Conservation (phyloP, 2,888 invertebrate species). For the Dolichomitus sp. region DNA sequence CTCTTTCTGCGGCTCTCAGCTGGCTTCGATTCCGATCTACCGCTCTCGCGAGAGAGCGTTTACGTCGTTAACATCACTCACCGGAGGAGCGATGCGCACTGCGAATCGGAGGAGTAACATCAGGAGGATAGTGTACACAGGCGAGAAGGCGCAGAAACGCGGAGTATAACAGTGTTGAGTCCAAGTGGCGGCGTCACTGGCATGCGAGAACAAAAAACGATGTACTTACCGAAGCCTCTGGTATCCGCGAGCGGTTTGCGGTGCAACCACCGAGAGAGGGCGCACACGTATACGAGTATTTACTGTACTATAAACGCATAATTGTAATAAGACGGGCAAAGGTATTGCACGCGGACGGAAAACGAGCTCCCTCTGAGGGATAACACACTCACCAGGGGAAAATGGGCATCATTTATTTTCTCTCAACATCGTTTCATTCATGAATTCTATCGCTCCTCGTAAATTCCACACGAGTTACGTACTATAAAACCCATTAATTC, state of each 20-base stretch:
- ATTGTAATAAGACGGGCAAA: constrained; percentile 51
- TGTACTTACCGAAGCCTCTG: constrained; percentile 50
- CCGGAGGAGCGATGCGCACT: constrained; percentile 26
- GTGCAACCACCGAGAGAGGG: constrained; percentile 9
- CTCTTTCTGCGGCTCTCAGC: not conserved
- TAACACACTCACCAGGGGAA: constrained; percentile 33
- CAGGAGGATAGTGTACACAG: constrained; percentile 5
- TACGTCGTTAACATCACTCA: constrained; percentile 71
- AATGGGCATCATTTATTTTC: constrained; percentile 49
- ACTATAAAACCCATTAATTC: not conserved
- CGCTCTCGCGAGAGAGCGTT: constrained; percentile 55
- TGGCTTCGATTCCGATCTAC: constrained; percentile 65
- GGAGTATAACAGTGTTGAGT: constrained; percentile 35
- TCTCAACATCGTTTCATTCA: constrained; percentile 30
- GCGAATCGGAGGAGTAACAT: not conserved
- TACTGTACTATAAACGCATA: constrained; percentile 40
- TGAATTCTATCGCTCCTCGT: constrained; percentile 11
- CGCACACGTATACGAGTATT: constrained; percentile 7
- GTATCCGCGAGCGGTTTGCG: constrained; percentile 49
- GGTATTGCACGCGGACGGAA: constrained; percentile 20
- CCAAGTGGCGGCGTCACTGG: constrained; percentile 25
- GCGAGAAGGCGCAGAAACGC: constrained; percentile 10
- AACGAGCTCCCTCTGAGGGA: constrained; percentile 48
- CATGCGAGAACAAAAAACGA: constrained; percentile 56
- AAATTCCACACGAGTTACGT: not conserved